Evolutionary conservation across 2,888 invertebrate species (phyloP), one percentile per base, ranked within the genome.

Genomic region (Uropetala carovei): DNA sequence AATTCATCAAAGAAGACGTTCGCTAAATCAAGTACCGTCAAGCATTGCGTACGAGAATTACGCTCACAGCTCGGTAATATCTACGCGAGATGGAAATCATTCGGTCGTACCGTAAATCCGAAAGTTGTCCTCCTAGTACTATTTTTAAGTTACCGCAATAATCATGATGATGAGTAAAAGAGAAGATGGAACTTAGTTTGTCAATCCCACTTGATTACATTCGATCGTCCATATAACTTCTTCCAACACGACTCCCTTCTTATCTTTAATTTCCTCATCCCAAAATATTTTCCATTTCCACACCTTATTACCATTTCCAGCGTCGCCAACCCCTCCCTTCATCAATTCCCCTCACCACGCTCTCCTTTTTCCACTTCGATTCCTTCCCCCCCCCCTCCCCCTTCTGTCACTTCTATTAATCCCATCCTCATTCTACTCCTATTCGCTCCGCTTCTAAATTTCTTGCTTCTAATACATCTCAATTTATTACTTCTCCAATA

Each of bases 401-500:
- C 68, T 68, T 22, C n/a, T 68, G 18, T 64, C 64, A 18, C 64
- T 18, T 64, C 68, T 68, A 68, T 68, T 68, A 68, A 68, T 18
- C n/a, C 68, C 18, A 68, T 68, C 68, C 68, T 68, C 68, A 68
- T n/a, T 18, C n/a, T 22, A 68, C 18, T 68, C 68, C 68, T 68
- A 18, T 68, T 64, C 64, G 16, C n/a, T 64, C 68, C 68, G n/a
- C 68, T 68, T 22, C 68, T 68, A 68, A 68, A 68, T 68, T 68
- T 18, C 22, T 22, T 22, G 18, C n/a, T 5, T 18, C 68, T n/a
- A 68, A 68, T 68, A 68, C 68, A n/a, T 68, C 68, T 68, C 68
- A 68, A 68, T 68, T 68, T 68, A 68, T 68, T 68, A n/a, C 68
- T 22, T n/a, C 22, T 13, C 68, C 68, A n/a, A 68, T 68, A 68